Base-by-base conservation (phyloP, 2,888 invertebrate genomes). In the Melikaiella ostensackeni region DNA sequence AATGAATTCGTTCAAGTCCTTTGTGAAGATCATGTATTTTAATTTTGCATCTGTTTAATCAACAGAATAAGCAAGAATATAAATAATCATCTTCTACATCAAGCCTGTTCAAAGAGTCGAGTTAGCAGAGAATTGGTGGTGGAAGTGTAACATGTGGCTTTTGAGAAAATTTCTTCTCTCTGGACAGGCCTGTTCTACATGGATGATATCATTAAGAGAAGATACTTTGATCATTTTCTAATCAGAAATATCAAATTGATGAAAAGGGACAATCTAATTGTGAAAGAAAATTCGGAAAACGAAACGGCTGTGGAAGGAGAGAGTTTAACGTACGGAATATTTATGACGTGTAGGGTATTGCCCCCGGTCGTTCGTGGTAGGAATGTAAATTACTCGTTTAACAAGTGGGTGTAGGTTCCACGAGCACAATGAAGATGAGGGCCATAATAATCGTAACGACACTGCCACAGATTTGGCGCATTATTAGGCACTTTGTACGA, bases 361-460 rank as follows among this genome's bases (percentile, higher is more conserved):
- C 76, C 82, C 80, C 75, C 76, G 78, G 80, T 82, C 77, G 80
- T 80, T 82, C 80, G 77, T 77, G 78, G 78, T 75, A 75, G 79
- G 82, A 82, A 82, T 82, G 80, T 82, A 82, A 82, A 82, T 82
- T 80, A 80, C 82, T 82, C 80, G 83, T 80, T 84, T 83, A 82
- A 84, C 82, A 82, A 81, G 82, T 79, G 79, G 77, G 79, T 79
- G 83, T 75, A 77, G 75, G 79, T 78, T 82, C 81, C 78, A 79
- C 79, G 78, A 81, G 74, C 76, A 79, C 81, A 80, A 81, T 83
- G 79, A 79, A 79, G 79, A 79, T 77, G 79, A 64, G 76, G 59
- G 78, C 77, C 80, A 64, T 57, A 75, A 79, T 80, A 79, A 80
- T 80, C 77, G 80, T 77, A 70, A 70, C 70, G 50, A 70, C 70